These are phyloP conservation scores for Manduca sexta DNA, from an alignment of 1,140 invertebrate species.

Conservation along the genomic window DNA sequence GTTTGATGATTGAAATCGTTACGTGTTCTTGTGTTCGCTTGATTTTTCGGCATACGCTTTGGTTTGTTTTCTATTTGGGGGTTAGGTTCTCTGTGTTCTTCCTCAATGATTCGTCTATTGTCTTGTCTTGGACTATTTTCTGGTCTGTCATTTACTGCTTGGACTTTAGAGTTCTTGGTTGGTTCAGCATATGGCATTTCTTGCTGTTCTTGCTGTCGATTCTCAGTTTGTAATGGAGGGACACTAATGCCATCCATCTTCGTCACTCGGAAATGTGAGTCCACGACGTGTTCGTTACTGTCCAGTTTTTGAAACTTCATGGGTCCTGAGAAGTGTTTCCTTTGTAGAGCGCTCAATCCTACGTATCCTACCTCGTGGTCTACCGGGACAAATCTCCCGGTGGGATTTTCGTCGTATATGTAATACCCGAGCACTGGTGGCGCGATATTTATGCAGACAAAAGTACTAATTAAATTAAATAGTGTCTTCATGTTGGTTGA, in stretches of 20 bases:
- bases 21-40: no score
- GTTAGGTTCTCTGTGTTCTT: neutral
- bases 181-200: neutral
- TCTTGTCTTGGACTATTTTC: neutral
- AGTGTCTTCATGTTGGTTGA: slow-evolving; percentile 26
- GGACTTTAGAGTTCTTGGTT: neutral
- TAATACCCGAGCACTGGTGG: slow-evolving; percentile 27
- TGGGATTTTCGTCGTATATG: slow-evolving; percentile 35
- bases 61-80: neutral
- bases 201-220: neutral
- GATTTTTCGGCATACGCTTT: no score
- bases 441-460: slow-evolving; percentile 25
- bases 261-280: slow-evolving; percentile 31
- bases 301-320: slow-evolving; percentile 26
- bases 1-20: no score
- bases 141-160: no score
- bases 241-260: slow-evolving; percentile 17
- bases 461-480: slow-evolving; percentile 14
- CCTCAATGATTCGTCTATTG: neutral
- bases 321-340: slow-evolving; percentile 27
- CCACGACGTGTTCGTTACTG: slow-evolving; percentile 28
- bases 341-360: slow-evolving; percentile 20
- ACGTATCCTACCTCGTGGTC: slow-evolving; percentile 13
- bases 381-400: slow-evolving; percentile 19
- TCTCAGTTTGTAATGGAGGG: neutral